These are phyloP conservation scores for Autographa pulchrina DNA, from an alignment of 2,888 invertebrate species.

Conservation along the genomic window DNA sequence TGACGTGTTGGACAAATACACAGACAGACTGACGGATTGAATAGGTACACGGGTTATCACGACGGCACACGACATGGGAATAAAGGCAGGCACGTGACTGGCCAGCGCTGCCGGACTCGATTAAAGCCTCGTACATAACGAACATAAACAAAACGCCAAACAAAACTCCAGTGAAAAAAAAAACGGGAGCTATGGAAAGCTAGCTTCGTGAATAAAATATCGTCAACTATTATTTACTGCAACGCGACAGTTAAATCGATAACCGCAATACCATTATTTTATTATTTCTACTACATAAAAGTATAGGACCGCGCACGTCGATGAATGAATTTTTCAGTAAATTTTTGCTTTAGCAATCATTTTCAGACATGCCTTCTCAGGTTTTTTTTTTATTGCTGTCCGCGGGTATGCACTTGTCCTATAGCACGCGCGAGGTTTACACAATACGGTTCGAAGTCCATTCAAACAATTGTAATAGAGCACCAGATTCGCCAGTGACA, in stretches of 20 bases:
- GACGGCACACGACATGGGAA: conserved; percentile 49
- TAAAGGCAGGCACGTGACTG: conserved; percentile 58
- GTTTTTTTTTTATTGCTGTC: background rate
- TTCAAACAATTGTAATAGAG: conserved; percentile 69
- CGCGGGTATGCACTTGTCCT: conserved; percentile 53
- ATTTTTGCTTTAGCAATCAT: background rate
- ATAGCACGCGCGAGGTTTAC: conserved; percentile 51
- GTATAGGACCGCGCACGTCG: background rate
- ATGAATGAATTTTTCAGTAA: conserved; percentile 14
- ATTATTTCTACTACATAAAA: conserved; percentile 2
- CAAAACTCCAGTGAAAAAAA: background rate
- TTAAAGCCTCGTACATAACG: conserved; percentile 49
- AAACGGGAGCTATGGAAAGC: conserved; percentile 3
- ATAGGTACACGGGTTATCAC: conserved; percentile 46
- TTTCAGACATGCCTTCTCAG: background rate
- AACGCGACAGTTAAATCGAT: conserved; percentile 21
- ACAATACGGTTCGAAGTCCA: conserved; percentile 79
- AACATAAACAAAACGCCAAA: conserved; percentile 34
- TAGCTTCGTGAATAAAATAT: conserved; percentile 21
- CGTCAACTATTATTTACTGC: conserved; percentile 26
- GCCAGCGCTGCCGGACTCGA: conserved; percentile 23
- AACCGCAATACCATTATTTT: conserved; percentile 18
- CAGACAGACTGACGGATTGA: conserved; percentile 23
- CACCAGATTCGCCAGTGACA: conserved; percentile 67
- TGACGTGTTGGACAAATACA: conserved; percentile 21